These are phyloP conservation scores for Stenichneumon culpator DNA, from an alignment of 2,888 invertebrate species.

Conservation along the genomic window DNA sequence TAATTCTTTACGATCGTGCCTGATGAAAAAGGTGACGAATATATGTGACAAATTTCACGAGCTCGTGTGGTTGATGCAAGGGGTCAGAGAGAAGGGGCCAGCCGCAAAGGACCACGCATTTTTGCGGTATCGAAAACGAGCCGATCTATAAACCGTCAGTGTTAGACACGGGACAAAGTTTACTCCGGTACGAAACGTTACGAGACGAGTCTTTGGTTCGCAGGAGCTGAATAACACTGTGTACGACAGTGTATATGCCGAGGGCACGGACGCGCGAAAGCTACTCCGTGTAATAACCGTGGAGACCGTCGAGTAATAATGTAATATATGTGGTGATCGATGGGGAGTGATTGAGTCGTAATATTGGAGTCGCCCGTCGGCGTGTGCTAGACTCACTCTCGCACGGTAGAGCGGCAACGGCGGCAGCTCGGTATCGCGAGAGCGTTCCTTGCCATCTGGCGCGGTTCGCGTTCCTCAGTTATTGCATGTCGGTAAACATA, in stretches of 20 bases:
- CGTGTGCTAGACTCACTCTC: constrained; percentile 22
- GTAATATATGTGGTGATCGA: constrained; percentile 81
- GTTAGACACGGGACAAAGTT: constrained; percentile 1
- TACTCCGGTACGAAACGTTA: neutral
- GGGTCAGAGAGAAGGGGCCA: neutral
- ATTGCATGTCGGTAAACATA: constrained; percentile 80
- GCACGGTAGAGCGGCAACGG: constrained; percentile 50
- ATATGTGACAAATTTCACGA: constrained; percentile 18
- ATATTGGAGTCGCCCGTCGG: constrained; percentile 75
- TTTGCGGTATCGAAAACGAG: constrained; percentile 29
- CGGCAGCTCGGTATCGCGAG: constrained; percentile 63
- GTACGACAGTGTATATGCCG: constrained; percentile 16
- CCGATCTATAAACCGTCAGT: constrained; percentile 50
- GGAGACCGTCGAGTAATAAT: constrained; percentile 78
- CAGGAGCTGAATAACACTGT: constrained; percentile 14
- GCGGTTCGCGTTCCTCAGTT: constrained; percentile 74
- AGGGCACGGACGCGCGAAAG: constrained; percentile 45
- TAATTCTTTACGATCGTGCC: constrained; percentile 16
- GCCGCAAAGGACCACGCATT: constrained; percentile 38
- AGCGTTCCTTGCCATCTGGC: constrained; percentile 71
- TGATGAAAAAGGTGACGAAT: constrained; percentile 24
- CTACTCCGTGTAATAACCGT: constrained; percentile 69
- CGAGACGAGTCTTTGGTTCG: neutral
- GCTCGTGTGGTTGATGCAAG: neutral
- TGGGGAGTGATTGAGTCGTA: constrained; percentile 83